Base-by-base conservation (phyloP, 2,797 vertebrate genomes). In the Hydrophis major region DNA sequence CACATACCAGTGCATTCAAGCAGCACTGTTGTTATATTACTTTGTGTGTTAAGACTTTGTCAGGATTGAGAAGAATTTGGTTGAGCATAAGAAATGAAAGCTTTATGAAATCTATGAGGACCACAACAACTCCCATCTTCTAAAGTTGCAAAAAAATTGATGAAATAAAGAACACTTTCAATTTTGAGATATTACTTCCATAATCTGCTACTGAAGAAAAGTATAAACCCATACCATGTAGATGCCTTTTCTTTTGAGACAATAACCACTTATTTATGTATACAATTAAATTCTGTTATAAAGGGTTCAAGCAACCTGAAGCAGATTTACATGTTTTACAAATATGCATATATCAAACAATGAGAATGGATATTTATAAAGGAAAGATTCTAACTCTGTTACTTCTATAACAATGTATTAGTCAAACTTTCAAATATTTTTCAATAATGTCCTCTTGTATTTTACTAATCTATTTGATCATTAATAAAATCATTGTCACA, bases 401-500 rank as follows among this genome's bases (percentile, higher is more conserved):
- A 90, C 95, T 96, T 95, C 92, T 97, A 94, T 93, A 55, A 95
- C 93, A 93, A 89, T 94, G 90, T 95, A 95, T 32, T 90, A 13
- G 18, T 78, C 83, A 74, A 94, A 95, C 92, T 6, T 27, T 37
- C 55, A 93, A 89, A 91, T 60, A 91, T 60, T 25, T 96, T 93
- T 94, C 93, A 78, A 66, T 90, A 93, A 92, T 63, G 27, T 50
- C 92, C 25, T 94, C 14, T 83, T 0, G 0, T 94, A 88, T 95
- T 95, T 96, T 92, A 94, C 88, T 94, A 86, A 91, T 95, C 94
- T 57, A 57, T 93, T 93, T 95, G 92, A 90, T 93, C 92, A 42
- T 94, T 93, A 97, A 97, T 97, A 97, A 97, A 97, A 90, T 93
- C 86, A 92, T 74, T 91, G 92, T 96, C 95, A 96, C 90, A 94